Evolutionary conservation across 2,888 invertebrate genomes (phyloP).

Genomic region (Autographa pulchrina): DNA sequence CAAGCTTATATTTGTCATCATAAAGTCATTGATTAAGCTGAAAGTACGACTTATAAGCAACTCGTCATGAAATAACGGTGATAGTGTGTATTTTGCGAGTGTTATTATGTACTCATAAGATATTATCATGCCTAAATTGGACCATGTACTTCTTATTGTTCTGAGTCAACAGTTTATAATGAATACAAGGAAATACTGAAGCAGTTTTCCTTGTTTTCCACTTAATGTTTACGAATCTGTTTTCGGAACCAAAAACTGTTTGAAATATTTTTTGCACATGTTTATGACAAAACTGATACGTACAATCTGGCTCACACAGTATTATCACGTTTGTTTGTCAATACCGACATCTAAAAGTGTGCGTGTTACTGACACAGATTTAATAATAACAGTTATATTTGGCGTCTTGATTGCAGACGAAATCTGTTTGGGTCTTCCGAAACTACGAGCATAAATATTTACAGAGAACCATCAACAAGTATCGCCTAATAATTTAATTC

Average conservation of each 20-base stretch:
- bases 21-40: too few species aligned
- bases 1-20: too few species aligned
- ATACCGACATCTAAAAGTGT: constrained; percentile 20
- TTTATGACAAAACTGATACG: constrained; percentile 13
- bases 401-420: constrained; percentile 40
- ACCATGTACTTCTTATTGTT: background rate
- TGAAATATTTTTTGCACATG: background rate
- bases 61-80: background rate
- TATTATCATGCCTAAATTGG: background rate
- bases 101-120: background rate
- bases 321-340: constrained; percentile 13
- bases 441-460: constrained; percentile 73
- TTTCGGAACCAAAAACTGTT: background rate
- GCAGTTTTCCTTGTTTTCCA: background rate
- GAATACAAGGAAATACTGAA: background rate
- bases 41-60: background rate
- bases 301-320: background rate
- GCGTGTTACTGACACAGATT: constrained; percentile 22
- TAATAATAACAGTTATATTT: constrained; percentile 36
- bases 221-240: background rate
- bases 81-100: too few species aligned
- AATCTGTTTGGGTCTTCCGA: constrained; percentile 45
- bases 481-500: constrained; percentile 58
- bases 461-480: constrained; percentile 52
- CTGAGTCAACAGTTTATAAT: background rate